A percentile compares a stretch with the other conserved stretches of the same genome.
These are phyloP conservation scores for Drosophila demipolita DNA, from an alignment of 2,888 invertebrate species.

Conservation along the genomic window DNA sequence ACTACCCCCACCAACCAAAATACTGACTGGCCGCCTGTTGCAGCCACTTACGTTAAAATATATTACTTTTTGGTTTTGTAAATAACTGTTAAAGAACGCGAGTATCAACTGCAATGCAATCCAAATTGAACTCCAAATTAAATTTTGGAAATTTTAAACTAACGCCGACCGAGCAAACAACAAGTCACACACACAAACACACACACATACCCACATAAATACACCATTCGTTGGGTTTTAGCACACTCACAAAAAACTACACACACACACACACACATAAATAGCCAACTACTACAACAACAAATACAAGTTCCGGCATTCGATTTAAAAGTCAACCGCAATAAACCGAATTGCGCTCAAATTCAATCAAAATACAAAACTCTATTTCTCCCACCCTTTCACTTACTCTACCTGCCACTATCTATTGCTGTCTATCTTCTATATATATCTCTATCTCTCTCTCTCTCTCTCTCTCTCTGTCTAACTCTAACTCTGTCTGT, in stretches of 20 bases:
- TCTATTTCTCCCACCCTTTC: conserved; percentile 53
- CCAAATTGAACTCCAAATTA: conserved; percentile 26
- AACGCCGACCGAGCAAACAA: conserved; percentile 62
- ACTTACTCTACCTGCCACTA: conserved; percentile 42
- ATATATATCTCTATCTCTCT: conserved; percentile 14
- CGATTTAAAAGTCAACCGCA: conserved; percentile 33
- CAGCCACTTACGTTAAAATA: conserved; percentile 48
- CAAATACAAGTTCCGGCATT: conserved; percentile 36
- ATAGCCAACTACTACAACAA: conserved; percentile 1
- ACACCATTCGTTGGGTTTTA: conserved; percentile 51
- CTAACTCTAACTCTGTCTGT: conserved; percentile 26
- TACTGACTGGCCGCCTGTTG: conserved; percentile 55
- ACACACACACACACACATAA: conserved; percentile 19
- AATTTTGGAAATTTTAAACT: conserved; percentile 53
- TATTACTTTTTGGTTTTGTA: conserved; percentile 83
- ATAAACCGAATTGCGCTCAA: conserved; percentile 38
- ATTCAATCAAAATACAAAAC: conserved; percentile 34
- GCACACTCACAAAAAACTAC: conserved; percentile 36
- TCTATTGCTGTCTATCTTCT: conserved; percentile 21
- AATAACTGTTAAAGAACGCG: conserved; percentile 42
- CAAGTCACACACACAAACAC: conserved; percentile 33
- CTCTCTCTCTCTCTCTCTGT: conserved; percentile 24
- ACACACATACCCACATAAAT: conserved; percentile 3
- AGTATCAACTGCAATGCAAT: conserved; percentile 31
- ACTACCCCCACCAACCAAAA: neutral